Conservation (phyloP, 2,113 vertebrate species). For the Lonchura striata region DNA sequence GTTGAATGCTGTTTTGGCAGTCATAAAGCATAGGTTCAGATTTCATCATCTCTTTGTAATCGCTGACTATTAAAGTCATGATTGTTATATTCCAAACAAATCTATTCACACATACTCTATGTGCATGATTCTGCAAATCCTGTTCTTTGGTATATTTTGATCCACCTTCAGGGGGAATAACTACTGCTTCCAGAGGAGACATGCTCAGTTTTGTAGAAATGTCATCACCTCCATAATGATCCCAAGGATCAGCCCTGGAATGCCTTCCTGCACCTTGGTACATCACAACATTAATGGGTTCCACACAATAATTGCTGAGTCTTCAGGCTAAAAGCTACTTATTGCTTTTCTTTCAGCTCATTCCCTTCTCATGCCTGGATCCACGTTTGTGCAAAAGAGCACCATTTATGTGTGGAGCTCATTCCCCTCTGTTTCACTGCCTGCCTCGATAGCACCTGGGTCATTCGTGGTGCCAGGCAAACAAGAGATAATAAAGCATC, state of each 20-base stretch:
- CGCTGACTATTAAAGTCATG: not conserved
- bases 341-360: not conserved
- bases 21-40: not conserved
- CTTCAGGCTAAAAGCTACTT: not conserved
- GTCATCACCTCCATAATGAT: not conserved
- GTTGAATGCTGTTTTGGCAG: not conserved
- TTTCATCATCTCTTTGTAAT: not conserved
- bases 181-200: not conserved
- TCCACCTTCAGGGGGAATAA: not conserved
- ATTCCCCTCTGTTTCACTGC: not conserved
- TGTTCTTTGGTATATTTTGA: not conserved
- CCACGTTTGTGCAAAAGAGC: not conserved
- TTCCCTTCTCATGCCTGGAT: not conserved
- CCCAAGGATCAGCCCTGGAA: not conserved
- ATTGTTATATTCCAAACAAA: not conserved
- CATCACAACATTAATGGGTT: not conserved
- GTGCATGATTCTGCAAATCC: not conserved
- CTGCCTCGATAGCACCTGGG: not conserved
- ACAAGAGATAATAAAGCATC: not conserved
- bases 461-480: not conserved
- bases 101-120: accelerated
- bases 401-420: not conserved
- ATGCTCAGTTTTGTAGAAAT: not conserved
- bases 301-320: not conserved
- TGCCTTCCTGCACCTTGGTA: not conserved